These are phyloP conservation scores for Drosophila prostipennis DNA, from an alignment of 2,888 invertebrate species.

Conservation along the genomic window DNA sequence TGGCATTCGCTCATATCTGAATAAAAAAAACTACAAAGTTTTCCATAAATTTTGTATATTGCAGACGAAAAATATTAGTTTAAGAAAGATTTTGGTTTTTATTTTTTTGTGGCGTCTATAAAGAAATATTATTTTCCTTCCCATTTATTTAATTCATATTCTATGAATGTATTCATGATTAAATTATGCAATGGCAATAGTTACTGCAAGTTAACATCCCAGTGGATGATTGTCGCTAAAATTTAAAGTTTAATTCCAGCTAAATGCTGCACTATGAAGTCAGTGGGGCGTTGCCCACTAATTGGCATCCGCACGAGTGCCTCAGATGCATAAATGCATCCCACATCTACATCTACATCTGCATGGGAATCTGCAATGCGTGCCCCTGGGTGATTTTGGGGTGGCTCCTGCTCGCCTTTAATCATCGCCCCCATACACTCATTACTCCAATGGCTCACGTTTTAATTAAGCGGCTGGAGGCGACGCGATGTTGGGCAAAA, in stretches of 20 bases:
- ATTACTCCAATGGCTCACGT: slow-evolving; percentile 55
- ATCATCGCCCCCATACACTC: slow-evolving; percentile 37
- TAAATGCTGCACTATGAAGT: slow-evolving; percentile 50
- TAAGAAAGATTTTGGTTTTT: too few species aligned
- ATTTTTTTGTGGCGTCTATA: too few species aligned
- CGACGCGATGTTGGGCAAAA: slow-evolving; percentile 16
- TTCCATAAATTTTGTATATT: too few species aligned
- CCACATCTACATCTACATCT: background rate
- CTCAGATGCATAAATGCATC: background rate
- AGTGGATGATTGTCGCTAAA: slow-evolving; percentile 8
- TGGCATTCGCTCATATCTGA: too few species aligned
- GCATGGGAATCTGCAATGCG: slow-evolving; percentile 11
- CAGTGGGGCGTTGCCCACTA: slow-evolving; percentile 49
- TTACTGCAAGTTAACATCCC: too few species aligned
- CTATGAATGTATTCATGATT: too few species aligned
- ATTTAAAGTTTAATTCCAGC: slow-evolving; percentile 42
- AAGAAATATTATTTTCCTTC: too few species aligned
- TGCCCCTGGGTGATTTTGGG: slow-evolving; percentile 15
- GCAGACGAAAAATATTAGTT: too few species aligned
- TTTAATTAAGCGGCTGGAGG: slow-evolving; percentile 58
- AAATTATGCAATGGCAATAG: too few species aligned
- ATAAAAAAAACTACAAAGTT: too few species aligned
- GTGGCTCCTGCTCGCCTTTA: slow-evolving; percentile 21
- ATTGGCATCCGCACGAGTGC: slow-evolving; percentile 44
- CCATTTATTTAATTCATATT: too few species aligned